These are phyloP conservation scores for Zaprionus capensis DNA, from an alignment of 1,140 invertebrate genomes.

Conservation along the genomic window DNA sequence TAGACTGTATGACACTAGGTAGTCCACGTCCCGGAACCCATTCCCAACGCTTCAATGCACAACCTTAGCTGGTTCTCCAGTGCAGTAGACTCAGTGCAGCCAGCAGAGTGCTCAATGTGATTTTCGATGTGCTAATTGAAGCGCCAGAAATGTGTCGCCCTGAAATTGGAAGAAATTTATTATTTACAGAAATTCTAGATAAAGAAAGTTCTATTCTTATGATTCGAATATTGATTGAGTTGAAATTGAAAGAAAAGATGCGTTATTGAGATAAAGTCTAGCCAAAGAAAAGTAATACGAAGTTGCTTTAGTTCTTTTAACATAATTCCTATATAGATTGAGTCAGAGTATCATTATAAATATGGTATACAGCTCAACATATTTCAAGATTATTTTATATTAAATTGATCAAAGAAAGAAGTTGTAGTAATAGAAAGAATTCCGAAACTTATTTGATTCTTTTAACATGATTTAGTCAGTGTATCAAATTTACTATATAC, in stretches of 20 bases:
- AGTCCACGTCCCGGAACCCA: neutral
- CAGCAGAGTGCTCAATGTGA: slow-evolving; percentile 22
- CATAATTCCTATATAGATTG: too few species aligned
- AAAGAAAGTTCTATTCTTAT: neutral
- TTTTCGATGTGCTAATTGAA: slow-evolving; percentile 46
- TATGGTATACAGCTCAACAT: too few species aligned
- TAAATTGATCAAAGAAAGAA: too few species aligned
- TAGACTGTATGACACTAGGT: slow-evolving; percentile 24
- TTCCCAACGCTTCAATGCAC: slow-evolving; percentile 28
- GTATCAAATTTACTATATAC: neutral
- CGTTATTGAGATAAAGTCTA: too few species aligned
- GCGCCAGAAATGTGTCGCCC: slow-evolving; percentile 73
- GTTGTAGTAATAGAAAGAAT: too few species aligned
- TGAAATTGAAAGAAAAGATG: too few species aligned
- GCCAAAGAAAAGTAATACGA: too few species aligned
- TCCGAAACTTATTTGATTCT: too few species aligned
- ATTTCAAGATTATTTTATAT: too few species aligned
- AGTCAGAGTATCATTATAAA: too few species aligned
- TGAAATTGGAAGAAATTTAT: slow-evolving; percentile 37
- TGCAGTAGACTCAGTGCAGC: slow-evolving; percentile 36
- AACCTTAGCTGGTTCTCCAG: slow-evolving; percentile 20
- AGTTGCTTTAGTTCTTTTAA: too few species aligned
- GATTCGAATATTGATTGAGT: neutral
- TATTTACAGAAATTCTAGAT: neutral
- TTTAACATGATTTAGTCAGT: too few species aligned